Evolutionary conservation across 2,888 invertebrate species (phyloP), one percentile per base, ranked within the genome.

Genomic region (Celastrina argiolus): DNA sequence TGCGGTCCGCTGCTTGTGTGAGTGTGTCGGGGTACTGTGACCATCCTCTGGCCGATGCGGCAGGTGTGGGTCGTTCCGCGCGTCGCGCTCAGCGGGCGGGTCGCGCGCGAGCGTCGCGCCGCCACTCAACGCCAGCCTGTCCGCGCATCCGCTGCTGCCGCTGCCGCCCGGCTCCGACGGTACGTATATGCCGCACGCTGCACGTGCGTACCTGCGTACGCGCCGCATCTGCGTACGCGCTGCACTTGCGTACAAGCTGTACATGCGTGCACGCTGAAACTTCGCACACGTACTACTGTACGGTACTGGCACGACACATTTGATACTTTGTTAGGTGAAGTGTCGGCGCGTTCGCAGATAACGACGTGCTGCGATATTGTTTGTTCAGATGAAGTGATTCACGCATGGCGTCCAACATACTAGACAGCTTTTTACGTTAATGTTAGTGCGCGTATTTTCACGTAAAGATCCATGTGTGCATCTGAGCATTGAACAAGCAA

Each of bases 31-130:
- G 56, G 34, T 39, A 56, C 18, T 73, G 82, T 86, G 84, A 87
- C 88, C 90, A 89, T 90, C 90, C 90, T 91, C 90, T 87, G 87
- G 84, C 92, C 88, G 89, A 84, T 88, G 88, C 90, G 93, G 92
- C 95, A 97, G 97, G 96, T 97, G 97, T 94, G 97, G 97, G 92
- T 97, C 97, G 93, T 97, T 97, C 94, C 96, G 97, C 92, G 96
- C 96, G 92, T 93, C 93, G 89, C 94, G 94, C 90, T 94, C 94
- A 88, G 94, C 94, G 88, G 92, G 93, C 88, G 92, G 93, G 85
- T 96, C 97, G 93, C 95, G 95, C 93, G 96, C 95, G 92, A 96
- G 95, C 94, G 95, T 96, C 92, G 95, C 96, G 87, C 92, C 92
- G 72, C 72, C 69, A 73, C 88, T 91, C 87, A 95, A 95, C 93